Conservation (phyloP, 2,797 vertebrate species). For the Macropus fuliginosus region DNA sequence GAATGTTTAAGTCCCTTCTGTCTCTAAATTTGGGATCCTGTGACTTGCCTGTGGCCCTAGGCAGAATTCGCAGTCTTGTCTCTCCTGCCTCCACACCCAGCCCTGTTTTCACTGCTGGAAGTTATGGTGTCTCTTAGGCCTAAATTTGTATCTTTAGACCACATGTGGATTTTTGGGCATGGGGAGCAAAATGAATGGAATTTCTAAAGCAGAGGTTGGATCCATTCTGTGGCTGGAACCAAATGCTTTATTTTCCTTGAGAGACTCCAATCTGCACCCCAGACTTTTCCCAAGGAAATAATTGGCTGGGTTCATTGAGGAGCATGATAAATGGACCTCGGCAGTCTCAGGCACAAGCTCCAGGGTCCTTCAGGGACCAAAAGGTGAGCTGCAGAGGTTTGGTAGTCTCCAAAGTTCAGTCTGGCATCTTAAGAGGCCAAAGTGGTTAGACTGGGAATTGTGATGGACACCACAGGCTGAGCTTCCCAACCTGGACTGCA, state of each 20-base stretch:
- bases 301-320: slow-evolving; percentile 13
- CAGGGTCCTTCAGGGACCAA: not conserved
- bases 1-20: not conserved
- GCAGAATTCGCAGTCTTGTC: not conserved
- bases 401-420: too few relatives aligned
- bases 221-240: slow-evolving; percentile 20
- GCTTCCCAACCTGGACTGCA: not conserved
- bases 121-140: not conserved
- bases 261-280: not conserved
- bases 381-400: not conserved
- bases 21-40: not conserved
- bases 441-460: not conserved
- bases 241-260: slow-evolving; percentile 15
- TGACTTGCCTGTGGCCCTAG: not conserved
- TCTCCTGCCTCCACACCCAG: not conserved
- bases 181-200: slow-evolving; percentile 1
- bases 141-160: not conserved
- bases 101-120: not conserved
- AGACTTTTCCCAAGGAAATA: slow-evolving; percentile 1
- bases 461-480: not conserved
- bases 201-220: slow-evolving; percentile 20
- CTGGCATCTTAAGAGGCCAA: not conserved
- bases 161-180: not conserved
- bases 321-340: slow-evolving; percentile 7
- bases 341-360: not conserved